Evolutionary conservation across 2,113 vertebrate genomes (phyloP).

Genomic region (Oncorhynchus nerka): DNA sequence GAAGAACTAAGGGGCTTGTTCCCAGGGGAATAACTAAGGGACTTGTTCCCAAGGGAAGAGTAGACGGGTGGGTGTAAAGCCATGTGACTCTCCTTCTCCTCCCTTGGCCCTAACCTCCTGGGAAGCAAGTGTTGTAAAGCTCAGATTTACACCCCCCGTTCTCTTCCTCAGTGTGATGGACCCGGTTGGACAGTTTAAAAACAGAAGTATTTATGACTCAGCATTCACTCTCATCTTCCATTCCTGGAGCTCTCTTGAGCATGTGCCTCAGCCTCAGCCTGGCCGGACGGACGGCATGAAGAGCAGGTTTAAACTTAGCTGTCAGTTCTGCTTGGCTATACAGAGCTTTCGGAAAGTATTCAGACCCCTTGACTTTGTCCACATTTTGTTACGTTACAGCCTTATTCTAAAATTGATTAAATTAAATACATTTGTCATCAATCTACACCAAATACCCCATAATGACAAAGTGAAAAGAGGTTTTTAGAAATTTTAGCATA

Average conservation of each 20-base stretch:
- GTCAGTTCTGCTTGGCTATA: conserved; percentile 45
- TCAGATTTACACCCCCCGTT: conserved; percentile 18
- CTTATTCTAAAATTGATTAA: too few relatives aligned
- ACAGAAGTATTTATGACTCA: conserved; percentile 71
- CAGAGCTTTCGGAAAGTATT: too few relatives aligned
- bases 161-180: conserved; percentile 26
- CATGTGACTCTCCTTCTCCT: background rate
- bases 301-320: conserved; percentile 70
- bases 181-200: conserved; percentile 57
- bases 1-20: too few relatives aligned
- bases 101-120: too few relatives aligned
- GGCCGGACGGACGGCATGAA: conserved; percentile 31
- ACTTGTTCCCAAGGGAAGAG: background rate
- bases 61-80: background rate
- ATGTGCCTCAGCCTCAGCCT: conserved; percentile 42
- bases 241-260: conserved; percentile 58
- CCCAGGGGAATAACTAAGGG: too few relatives aligned
- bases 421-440: too few relatives aligned
- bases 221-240: conserved; percentile 50
- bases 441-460: too few relatives aligned
- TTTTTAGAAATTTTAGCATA: too few relatives aligned
- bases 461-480: too few relatives aligned
- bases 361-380: too few relatives aligned
- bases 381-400: too few relatives aligned
- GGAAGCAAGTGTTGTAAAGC: conserved; percentile 22